These are phyloP conservation scores for Ctenochaetus hawaiiensis DNA, from an alignment of 2,797 vertebrate genomes.

Conservation along the genomic window DNA sequence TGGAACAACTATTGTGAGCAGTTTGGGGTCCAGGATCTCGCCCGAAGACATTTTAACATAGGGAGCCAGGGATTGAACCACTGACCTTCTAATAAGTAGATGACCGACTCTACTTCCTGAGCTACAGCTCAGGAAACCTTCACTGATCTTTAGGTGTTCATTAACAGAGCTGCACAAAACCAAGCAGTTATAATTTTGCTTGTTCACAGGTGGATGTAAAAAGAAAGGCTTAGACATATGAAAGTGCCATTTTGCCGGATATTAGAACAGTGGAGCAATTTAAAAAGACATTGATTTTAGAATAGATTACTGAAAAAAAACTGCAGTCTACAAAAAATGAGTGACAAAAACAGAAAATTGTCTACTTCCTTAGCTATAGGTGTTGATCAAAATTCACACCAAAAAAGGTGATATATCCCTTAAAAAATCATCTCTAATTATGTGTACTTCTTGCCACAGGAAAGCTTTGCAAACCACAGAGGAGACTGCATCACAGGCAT, in stretches of 20 bases:
- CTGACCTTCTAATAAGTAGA: too few relatives aligned
- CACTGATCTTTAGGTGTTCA: background rate
- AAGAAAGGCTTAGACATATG: background rate
- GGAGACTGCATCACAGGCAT: background rate
- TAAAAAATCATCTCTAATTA: background rate
- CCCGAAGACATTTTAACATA: too few relatives aligned
- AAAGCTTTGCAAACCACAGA: background rate
- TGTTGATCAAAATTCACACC: background rate
- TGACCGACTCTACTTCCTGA: too few relatives aligned
- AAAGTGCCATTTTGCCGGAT: background rate
- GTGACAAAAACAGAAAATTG: background rate
- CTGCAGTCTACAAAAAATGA: background rate
- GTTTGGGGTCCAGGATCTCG: too few relatives aligned
- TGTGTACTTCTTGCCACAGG: background rate
- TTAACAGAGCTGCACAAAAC: background rate
- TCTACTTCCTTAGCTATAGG: conserved; percentile 1
- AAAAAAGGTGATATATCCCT: conserved; percentile 3
- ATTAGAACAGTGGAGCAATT: background rate
- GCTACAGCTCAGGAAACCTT: background rate
- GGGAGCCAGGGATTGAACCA: too few relatives aligned
- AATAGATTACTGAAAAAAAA: background rate
- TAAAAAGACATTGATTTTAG: background rate
- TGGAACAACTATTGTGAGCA: too few relatives aligned
- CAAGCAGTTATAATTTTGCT: background rate
- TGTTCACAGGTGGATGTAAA: background rate